These are phyloP conservation scores for Chaetodon auriga DNA, from an alignment of 2,113 vertebrate species.

Conservation along the genomic window DNA sequence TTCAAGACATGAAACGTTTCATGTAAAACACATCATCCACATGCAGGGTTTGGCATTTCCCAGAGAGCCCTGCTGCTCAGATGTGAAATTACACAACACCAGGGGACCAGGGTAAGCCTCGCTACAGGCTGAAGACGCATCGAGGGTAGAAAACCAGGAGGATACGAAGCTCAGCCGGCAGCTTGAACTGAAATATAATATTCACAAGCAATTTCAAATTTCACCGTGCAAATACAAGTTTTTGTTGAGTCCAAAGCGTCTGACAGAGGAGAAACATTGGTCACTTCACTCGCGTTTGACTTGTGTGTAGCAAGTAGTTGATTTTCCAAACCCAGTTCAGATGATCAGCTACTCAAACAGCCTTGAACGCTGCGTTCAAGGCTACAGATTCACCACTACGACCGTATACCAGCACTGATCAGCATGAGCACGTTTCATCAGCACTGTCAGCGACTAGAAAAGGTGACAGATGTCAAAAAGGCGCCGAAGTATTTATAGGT, in stretches of 20 bases:
- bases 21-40: constrained; percentile 12
- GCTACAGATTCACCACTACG: neutral
- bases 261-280: neutral
- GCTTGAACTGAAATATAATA: neutral
- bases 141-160: constrained; percentile 1
- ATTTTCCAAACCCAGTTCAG: neutral
- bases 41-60: constrained; percentile 39
- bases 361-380: neutral
- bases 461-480: neutral
- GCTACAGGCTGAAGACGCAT: neutral
- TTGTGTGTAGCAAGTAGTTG: neutral
- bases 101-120: constrained; percentile 6
- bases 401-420: neutral
- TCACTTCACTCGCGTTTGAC: neutral
- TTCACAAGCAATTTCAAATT: constrained; percentile 3
- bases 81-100: constrained; percentile 27
- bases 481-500: neutral
- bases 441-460: neutral
- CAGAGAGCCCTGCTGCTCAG: constrained; percentile 38
- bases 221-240: neutral
- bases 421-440: neutral
- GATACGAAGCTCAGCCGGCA: neutral
- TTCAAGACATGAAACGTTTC: constrained; percentile 36
- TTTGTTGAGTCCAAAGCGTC: neutral
- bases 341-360: neutral